phyloP scores from a whole-genome alignment of 2,888 invertebrate genomes.

The Bombylius discolor region DNA sequence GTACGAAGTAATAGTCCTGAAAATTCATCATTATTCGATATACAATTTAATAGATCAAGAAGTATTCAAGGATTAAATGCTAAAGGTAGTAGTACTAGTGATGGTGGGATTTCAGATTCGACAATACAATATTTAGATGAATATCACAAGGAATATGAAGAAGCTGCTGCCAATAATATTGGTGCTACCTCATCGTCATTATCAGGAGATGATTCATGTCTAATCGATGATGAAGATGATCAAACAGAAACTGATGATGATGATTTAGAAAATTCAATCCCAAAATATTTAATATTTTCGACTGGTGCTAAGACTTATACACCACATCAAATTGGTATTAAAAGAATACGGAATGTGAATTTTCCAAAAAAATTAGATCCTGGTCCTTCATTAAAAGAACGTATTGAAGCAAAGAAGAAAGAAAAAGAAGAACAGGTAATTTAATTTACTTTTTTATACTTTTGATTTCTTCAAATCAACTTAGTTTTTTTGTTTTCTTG shows the following conservation, averaged over 20 bases:
- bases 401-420: slow-evolving; percentile 46
- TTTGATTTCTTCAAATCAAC: too few species aligned
- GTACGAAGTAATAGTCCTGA: slow-evolving; percentile 17
- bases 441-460: neutral
- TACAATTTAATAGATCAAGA: neutral
- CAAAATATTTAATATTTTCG: slow-evolving; percentile 58
- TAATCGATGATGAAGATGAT: slow-evolving; percentile 14
- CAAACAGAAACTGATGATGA: slow-evolving; percentile 34
- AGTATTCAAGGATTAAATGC: neutral
- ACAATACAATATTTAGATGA: slow-evolving; percentile 49
- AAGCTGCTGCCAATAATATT: neutral
- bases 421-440: slow-evolving; percentile 35
- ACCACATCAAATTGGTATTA: slow-evolving; percentile 73
- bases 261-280: slow-evolving; percentile 49
- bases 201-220: slow-evolving; percentile 20
- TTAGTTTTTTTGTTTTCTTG: too few species aligned
- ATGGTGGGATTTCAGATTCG: slow-evolving; percentile 15
- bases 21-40: slow-evolving; percentile 6
- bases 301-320: slow-evolving; percentile 72
- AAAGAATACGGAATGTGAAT: slow-evolving; percentile 53
- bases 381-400: slow-evolving; percentile 52
- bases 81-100: slow-evolving; percentile 2
- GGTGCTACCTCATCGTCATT: neutral
- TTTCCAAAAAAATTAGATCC: slow-evolving; percentile 56
- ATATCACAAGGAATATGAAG: slow-evolving; percentile 36